These are phyloP conservation scores for Petrophora chlorosata DNA, from an alignment of 2,888 invertebrate genomes.

Conservation along the genomic window DNA sequence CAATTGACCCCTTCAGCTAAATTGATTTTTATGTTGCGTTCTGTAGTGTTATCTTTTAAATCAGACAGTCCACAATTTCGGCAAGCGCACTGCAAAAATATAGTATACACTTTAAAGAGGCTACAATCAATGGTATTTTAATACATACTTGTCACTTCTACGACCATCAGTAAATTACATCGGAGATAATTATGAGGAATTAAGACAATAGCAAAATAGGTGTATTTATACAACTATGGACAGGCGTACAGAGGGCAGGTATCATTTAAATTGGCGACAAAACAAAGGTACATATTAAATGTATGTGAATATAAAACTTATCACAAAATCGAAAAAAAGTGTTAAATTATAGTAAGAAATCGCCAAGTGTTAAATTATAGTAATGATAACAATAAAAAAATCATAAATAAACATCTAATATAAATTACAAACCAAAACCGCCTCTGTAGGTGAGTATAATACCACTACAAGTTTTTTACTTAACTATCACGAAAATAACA, in stretches of 20 bases:
- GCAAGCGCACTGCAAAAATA: background rate
- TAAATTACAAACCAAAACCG: conserved; percentile 70
- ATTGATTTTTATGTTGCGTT: no score
- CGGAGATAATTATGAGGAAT: background rate
- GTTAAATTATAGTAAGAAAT: background rate
- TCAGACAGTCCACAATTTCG: background rate
- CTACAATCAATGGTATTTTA: background rate
- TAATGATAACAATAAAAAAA: conserved; percentile 50
- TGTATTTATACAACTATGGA: conserved; percentile 14
- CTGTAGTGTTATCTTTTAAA: no score
- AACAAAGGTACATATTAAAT: no score
- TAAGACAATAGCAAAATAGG: conserved; percentile 21
- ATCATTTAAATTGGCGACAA: background rate
- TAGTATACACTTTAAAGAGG: background rate
- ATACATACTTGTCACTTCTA: conserved; percentile 6
- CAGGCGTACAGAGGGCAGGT: conserved; percentile 19
- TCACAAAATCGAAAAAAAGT: conserved; percentile 54
- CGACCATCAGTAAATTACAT: conserved; percentile 13
- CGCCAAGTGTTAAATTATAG: conserved; percentile 11
- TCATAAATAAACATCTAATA: conserved; percentile 48
- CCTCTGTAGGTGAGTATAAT: conserved; percentile 62
- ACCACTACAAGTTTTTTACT: conserved; percentile 72
- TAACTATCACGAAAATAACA: conserved; percentile 80
- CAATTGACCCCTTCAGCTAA: no score
- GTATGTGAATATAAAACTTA: conserved; percentile 41